Percentiles rank a stretch among this genome's conserved stretches.
Evolutionary conservation across 2,113 vertebrate genomes (phyloP).

Genomic region (Ophiodon elongatus): DNA sequence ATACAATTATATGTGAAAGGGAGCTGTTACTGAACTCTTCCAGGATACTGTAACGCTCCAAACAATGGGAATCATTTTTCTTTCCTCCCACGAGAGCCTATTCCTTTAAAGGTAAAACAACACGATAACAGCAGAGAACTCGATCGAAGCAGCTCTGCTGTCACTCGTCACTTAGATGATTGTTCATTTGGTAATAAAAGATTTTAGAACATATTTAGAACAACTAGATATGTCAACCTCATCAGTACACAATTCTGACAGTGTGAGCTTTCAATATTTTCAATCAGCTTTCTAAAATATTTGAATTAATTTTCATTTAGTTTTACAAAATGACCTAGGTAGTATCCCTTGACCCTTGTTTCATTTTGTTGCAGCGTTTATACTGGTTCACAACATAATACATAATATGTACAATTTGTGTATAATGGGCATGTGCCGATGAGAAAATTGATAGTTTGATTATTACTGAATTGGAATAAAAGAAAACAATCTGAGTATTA

Average conservation of each 20-base stretch:
- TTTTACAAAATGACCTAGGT: neutral
- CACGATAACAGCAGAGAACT: neutral
- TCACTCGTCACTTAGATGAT: neutral
- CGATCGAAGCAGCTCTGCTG: neutral
- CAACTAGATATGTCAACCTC: neutral
- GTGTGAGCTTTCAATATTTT: neutral
- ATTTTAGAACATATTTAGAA: neutral
- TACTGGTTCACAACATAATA: neutral
- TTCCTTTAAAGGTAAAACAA: constrained; percentile 13
- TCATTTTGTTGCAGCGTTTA: neutral
- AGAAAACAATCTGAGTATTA: neutral
- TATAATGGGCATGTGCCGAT: neutral
- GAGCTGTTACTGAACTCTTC: constrained; percentile 31
- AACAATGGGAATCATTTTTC: constrained; percentile 34
- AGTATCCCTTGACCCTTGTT: neutral
- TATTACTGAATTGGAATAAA: neutral
- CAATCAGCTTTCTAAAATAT: neutral
- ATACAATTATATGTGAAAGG: constrained; percentile 43
- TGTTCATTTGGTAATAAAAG: neutral
- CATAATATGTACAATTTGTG: neutral
- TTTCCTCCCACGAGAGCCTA: constrained; percentile 4
- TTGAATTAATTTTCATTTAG: neutral
- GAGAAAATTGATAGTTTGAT: neutral
- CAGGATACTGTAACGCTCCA: constrained; percentile 8
- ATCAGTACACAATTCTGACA: neutral